These are phyloP conservation scores for Spizella passerina DNA, from an alignment of 2,797 vertebrate species.

Conservation along the genomic window DNA sequence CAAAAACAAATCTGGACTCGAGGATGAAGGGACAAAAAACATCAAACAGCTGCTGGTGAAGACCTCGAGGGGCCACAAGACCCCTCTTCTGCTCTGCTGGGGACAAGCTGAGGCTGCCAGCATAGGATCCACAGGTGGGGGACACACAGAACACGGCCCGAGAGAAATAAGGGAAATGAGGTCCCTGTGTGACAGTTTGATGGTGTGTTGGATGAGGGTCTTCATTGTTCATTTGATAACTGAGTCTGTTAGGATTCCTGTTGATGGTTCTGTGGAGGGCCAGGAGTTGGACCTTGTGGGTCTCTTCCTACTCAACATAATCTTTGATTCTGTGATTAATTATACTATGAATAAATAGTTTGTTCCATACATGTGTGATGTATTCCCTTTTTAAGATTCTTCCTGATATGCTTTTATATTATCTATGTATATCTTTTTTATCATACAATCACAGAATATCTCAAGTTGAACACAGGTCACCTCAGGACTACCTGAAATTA, in stretches of 20 bases:
- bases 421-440: not conserved
- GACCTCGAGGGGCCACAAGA: fast-evolving
- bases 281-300: not conserved
- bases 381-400: not conserved
- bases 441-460: not conserved
- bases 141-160: fast-evolving
- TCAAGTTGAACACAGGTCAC: not conserved
- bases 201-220: not conserved
- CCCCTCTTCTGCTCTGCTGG: not conserved
- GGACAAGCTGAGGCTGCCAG: not conserved
- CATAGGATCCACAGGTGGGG: not conserved
- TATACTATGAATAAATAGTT: not conserved
- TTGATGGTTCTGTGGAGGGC: not conserved
- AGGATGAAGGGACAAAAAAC: not conserved
- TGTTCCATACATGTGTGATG: not conserved
- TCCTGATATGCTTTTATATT: not conserved
- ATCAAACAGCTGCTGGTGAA: not conserved
- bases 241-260: not conserved
- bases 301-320: not conserved
- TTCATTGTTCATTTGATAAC: not conserved
- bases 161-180: not conserved
- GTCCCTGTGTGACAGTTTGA: not conserved
- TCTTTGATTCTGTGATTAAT: not conserved
- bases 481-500: not conserved
- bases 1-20: fast-evolving